Evolutionary conservation across 1,140 invertebrate genomes (phyloP), one percentile per base, ranked within the genome.

Genomic region (Limonius californicus): DNA sequence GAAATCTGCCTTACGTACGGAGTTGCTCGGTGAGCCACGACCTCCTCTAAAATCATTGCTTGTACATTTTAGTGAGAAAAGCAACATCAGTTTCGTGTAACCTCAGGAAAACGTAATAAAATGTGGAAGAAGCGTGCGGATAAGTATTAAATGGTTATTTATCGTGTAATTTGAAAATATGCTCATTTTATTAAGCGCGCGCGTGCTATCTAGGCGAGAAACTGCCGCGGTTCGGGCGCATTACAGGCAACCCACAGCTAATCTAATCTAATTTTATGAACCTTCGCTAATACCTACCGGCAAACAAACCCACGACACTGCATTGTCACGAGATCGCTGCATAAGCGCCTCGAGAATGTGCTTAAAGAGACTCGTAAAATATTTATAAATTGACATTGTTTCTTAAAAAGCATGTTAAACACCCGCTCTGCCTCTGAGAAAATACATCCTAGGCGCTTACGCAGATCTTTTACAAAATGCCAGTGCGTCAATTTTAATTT

Each of bases 251-350:
- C 47, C 14, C 23, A 47, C 59, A 50, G 47, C 59, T 60, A 60
- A 60, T 60, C 59, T 60, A 60, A 60, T 60, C 59, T 60, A 60
- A 60, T 60, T 60, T 60, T 60, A 60, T 60, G 59, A 60, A 47
- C 43, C 59, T 54, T 47, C 32, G 59, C 59, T 50, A 54, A 50
- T 50, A 50, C 59, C 19, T 54, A 27, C 45, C 30, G 19, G 16
- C 50, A 60, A 60, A 60, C 59, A 60, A 60, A 53, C 45, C 47
- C 23, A 53, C 59, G 45, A 18, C 16, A 19, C 14, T 19, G 45
- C 14, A 50, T 50, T 50, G 45, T 50, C 45, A 50, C 16, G 45
- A 50, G 8, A 50, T 50, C 15, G 45, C n/a, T 39, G 35, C 35
- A 39, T 39, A 39, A 39, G 11, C 35, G n/a, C 2, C 35, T 39